Conservation (phyloP, 2,888 invertebrate species). For the Stenchaetothrips biformis region DNA sequence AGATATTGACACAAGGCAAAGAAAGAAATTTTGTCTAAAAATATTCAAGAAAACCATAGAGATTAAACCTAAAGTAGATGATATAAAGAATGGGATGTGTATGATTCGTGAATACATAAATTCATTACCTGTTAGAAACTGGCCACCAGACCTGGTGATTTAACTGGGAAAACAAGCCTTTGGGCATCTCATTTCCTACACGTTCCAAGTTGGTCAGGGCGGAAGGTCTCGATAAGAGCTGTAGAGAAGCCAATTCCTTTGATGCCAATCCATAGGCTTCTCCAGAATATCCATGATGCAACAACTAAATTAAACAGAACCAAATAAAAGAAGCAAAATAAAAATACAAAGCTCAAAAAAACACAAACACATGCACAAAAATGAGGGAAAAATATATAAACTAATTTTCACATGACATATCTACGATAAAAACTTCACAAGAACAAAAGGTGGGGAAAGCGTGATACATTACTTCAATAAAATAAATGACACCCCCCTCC, state of each 20-base stretch:
- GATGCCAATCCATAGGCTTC: not conserved
- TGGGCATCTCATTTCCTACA: no score
- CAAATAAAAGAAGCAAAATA: not conserved
- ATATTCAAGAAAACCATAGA: not conserved
- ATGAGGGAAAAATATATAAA: no score
- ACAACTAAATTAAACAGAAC: constrained; percentile 19
- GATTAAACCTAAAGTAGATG: not conserved
- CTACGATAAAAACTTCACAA: not conserved
- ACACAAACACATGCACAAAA: not conserved
- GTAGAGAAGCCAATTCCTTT: not conserved
- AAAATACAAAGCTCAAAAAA: not conserved
- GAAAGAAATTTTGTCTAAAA: not conserved
- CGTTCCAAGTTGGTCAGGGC: not conserved
- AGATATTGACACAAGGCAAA: not conserved
- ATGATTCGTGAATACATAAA: not conserved
- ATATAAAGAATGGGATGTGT: not conserved
- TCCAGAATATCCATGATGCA: constrained; percentile 6
- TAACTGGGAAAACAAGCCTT: no score
- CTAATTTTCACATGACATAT: not conserved
- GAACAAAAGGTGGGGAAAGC: not conserved
- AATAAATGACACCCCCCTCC: not conserved
- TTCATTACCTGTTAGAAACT: not conserved
- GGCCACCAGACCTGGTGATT: no score
- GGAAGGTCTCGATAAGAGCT: not conserved
- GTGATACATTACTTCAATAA: not conserved